Evolutionary conservation across 2,113 vertebrate genomes (phyloP).

Genomic region (Chaenogobius annularis): DNA sequence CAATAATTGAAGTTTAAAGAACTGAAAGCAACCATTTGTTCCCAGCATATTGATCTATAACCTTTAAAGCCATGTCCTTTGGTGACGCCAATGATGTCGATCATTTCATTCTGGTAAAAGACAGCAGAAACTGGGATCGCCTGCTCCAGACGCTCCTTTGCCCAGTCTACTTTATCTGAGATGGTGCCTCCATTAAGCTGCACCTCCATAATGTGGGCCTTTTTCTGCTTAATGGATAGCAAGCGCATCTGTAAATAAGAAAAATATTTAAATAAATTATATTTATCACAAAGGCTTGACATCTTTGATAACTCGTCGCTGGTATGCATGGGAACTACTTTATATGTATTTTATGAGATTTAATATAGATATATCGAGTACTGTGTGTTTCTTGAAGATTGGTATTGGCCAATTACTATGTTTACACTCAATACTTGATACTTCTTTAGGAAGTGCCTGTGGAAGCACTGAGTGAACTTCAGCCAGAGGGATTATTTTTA

Average conservation of each 20-base stretch:
- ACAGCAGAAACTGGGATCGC: slow-evolving; percentile 83
- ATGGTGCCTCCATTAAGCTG: slow-evolving; percentile 94
- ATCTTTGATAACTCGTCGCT: neutral
- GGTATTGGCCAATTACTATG: neutral
- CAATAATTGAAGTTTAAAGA: neutral
- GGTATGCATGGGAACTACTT: neutral
- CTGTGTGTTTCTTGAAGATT: neutral
- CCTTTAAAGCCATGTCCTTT: slow-evolving; percentile 97
- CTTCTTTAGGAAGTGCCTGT: slow-evolving; percentile 13
- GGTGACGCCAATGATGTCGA: slow-evolving; percentile 92
- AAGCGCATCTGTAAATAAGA: slow-evolving; percentile 83
- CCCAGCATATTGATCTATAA: slow-evolving; percentile 41
- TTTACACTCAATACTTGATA: slow-evolving; percentile 19
- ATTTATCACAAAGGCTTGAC: no score
- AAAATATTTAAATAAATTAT: neutral
- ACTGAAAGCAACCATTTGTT: neutral
- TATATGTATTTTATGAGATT: neutral
- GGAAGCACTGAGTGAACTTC: slow-evolving; percentile 34
- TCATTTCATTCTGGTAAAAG: slow-evolving; percentile 93
- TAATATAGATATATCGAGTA: neutral
- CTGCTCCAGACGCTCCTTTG: slow-evolving; percentile 89
- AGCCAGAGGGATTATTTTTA: slow-evolving; percentile 80
- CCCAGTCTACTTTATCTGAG: slow-evolving; percentile 94
- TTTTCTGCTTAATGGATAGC: slow-evolving; percentile 90
- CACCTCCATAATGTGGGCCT: slow-evolving; percentile 93